A percentile compares a stretch with the other conserved stretches of the same genome.
Evolutionary conservation across 2,113 vertebrate genomes (phyloP).

Genomic region (Cynocephalus volans): DNA sequence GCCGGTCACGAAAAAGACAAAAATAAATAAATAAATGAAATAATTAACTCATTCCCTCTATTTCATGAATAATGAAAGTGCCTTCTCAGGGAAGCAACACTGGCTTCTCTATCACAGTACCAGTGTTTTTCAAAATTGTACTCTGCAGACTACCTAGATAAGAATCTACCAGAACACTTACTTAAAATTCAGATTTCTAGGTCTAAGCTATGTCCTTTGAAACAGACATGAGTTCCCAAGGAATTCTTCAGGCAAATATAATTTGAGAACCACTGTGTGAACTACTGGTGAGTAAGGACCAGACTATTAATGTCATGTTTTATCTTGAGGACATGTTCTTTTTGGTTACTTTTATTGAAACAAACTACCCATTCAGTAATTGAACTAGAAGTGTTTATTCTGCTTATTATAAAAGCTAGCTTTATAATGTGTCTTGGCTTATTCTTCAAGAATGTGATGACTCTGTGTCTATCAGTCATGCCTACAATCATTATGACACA

Average conservation of each 20-base stretch:
- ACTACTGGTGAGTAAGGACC: background rate
- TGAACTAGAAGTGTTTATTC: constrained; percentile 53
- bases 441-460: constrained; percentile 21
- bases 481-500: background rate
- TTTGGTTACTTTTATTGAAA: background rate
- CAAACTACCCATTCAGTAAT: background rate
- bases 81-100: background rate
- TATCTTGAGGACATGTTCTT: background rate
- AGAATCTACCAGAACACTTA: background rate
- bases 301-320: background rate
- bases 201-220: background rate
- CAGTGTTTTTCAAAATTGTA: background rate
- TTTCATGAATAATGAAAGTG: constrained; percentile 16
- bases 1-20: too few relatives aligned
- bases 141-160: background rate
- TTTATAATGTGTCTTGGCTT: background rate
- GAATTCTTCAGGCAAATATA: background rate
- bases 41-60: background rate
- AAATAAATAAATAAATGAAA: too few relatives aligned
- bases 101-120: background rate
- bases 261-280: background rate
- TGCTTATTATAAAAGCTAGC: background rate
- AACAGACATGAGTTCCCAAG: background rate
- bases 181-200: background rate
- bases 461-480: background rate